Evolutionary conservation across 2,797 vertebrate species (phyloP), one percentile per base, ranked within the genome.

Genomic region (Hemibagrus guttatus): DNA sequence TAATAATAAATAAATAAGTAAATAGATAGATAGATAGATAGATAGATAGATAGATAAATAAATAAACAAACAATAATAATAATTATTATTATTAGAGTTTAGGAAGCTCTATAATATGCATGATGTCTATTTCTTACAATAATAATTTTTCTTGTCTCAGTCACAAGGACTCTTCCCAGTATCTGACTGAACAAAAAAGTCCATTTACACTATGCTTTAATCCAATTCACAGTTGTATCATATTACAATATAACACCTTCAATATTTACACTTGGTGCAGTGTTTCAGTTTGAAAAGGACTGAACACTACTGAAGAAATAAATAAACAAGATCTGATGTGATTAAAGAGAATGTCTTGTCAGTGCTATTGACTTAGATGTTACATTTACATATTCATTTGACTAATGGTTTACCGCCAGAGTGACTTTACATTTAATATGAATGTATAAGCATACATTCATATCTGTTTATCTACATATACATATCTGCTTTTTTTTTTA

Each of bases 401-500:
- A 28, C 7, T 28, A 7, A 11, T 49, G 9, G 3, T 39, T 39
- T 23, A 1, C 0, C 19, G 9, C 5, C 1, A 19, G 17, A 56
- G 17, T 78, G 17, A 56, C 74, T 19, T 58, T 78, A 56, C 54
- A 78, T 12, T 17, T 13, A 78, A 58, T 56, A 31, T 58, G 52
- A 56, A 78, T 61, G 58, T 59, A 23, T 9, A 61, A 61, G 52
- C 46, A 49, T 1, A 2, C 42, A 35, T 26, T n/a, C n/a, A n/a
- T n/a, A n/a, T n/a, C n/a, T n/a, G n/a, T n/a, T n/a, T n/a, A n/a
- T n/a, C n/a, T n/a, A n/a, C n/a, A n/a, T n/a, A 63, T 59, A 16
- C 4, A 72, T 26, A 61, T 17, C 31, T 28, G 52, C 5, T 78
- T 26, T 35, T 19, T 52, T 23, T 72, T 58, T 93, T 91, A 98